Conservation (phyloP, 2,113 vertebrate species). For the Balaenoptera acutorostrata region DNA sequence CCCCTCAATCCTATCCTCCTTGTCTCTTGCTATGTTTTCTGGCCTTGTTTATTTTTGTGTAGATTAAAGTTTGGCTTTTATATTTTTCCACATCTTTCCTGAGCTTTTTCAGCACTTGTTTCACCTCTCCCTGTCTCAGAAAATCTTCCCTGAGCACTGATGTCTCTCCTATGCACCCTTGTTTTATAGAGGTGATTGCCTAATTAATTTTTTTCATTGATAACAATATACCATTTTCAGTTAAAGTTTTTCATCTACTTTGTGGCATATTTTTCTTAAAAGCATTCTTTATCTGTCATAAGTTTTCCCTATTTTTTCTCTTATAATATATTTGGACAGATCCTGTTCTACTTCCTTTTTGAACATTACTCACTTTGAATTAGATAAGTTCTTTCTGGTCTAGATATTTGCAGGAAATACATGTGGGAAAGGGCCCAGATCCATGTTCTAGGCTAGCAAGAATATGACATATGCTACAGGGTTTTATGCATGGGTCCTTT, state of each 20-base stretch:
- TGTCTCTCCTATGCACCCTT: not conserved
- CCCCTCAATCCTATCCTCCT: not conserved
- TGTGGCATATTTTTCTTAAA: not conserved
- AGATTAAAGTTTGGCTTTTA: not conserved
- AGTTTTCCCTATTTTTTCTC: not conserved
- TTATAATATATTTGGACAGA: not conserved
- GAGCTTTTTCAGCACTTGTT: not conserved
- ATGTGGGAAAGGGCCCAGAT: not conserved
- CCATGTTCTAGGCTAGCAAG: not conserved
- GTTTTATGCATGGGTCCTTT: not conserved
- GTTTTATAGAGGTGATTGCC: not conserved
- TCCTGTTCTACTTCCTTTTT: not conserved
- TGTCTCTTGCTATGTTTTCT: not conserved
- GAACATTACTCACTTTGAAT: not conserved
- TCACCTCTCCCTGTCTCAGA: not conserved
- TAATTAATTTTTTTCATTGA: not conserved
- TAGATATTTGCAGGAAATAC: not conserved
- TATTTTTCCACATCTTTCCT: not conserved
- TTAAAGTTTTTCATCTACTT: not conserved
- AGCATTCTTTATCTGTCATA: not conserved
- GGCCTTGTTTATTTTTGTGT: not conserved
- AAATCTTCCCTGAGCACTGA: not conserved
- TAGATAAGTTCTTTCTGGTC: not conserved
- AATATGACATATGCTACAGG: not conserved
- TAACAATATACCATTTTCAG: not conserved